Conservation (phyloP, 2,888 invertebrate genomes). For the Parnassius apollo region DNA sequence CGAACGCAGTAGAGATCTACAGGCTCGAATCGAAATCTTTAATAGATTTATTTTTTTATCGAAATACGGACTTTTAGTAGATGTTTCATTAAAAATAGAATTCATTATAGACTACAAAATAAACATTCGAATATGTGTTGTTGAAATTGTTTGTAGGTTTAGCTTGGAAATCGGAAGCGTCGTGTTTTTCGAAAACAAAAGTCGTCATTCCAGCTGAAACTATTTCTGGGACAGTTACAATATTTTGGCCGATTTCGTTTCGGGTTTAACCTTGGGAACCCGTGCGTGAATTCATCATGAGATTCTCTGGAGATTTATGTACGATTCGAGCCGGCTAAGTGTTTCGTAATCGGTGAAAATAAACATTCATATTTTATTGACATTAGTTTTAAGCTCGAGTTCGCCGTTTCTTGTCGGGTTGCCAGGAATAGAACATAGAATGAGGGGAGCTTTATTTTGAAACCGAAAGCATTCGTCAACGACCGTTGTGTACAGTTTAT, state of each 20-base stretch:
- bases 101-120: slow-evolving; percentile 41
- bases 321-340: slow-evolving; percentile 55
- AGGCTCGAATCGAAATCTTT: background rate
- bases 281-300: slow-evolving; percentile 55
- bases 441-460: slow-evolving; percentile 71
- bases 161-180: slow-evolving; percentile 43
- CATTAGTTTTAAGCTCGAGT: slow-evolving; percentile 62
- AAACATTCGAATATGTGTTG: slow-evolving; percentile 37
- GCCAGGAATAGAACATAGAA: slow-evolving; percentile 64
- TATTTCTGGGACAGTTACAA: slow-evolving; percentile 69
- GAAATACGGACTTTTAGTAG: background rate
- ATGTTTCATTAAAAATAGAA: slow-evolving; percentile 9
- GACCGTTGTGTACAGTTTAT: slow-evolving; percentile 28
- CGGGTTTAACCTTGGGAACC: slow-evolving; percentile 61
- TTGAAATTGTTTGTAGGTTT: slow-evolving; percentile 39
- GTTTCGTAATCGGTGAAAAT: slow-evolving; percentile 77
- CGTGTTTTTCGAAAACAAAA: slow-evolving; percentile 52
- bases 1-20: background rate
- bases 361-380: slow-evolving; percentile 77
- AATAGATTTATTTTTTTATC: no score
- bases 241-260: slow-evolving; percentile 57
- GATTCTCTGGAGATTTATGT: slow-evolving; percentile 67
- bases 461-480: slow-evolving; percentile 51
- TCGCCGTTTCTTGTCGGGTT: slow-evolving; percentile 46
- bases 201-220: slow-evolving; percentile 31